Evolutionary conservation across 2,888 invertebrate species (phyloP), one percentile per base, ranked within the genome.

Genomic region (Temnothorax unifasciatus): DNA sequence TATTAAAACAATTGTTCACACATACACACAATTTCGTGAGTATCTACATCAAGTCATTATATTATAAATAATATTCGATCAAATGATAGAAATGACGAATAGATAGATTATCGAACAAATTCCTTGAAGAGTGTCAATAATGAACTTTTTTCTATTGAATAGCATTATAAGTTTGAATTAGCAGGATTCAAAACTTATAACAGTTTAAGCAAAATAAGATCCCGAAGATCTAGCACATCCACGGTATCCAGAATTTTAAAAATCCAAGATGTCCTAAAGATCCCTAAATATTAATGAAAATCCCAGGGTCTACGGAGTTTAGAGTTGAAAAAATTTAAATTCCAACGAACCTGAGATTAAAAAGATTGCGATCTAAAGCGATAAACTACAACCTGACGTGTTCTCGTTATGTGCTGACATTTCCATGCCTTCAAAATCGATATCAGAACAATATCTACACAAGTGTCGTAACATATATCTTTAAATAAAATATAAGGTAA

Each of bases 1-100:
- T 44, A 29, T 66, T 25, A 47, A 66, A 38, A 47, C 3, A 21
- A 38, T 38, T 64, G 21, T 18, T 47, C 21, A 66, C 47, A 66
- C 25, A 64, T 15, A 29, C 34, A 57, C 57, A 34, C 41, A 66
- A 68, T 68, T 68, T 68, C 68, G 38, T 68, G 38, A 66, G 66
- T 47, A 68, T 2, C 38, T 68, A 68, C 47, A 47, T 66, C 25
- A 47, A 47, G 13, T 47, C 11, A 29, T 66, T 47, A 18, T 29
- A 47, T 47, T 47, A 68, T 66, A 66, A 68, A 68, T 47, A 68
- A 47, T 3, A 66, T 25, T 47, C 21, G 8, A 47, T 66, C 15
- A 25, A 44, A 44, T 21, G 3, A 66, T 47, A 25, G 18, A 66
- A 66, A 66, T 66, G 38, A 44, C 25, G 15, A 63, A 63, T 3